Percentiles rank a stretch among this genome's conserved stretches.
Conservation (phyloP, 2,888 invertebrate species). For the Hydraecia micacea region DNA sequence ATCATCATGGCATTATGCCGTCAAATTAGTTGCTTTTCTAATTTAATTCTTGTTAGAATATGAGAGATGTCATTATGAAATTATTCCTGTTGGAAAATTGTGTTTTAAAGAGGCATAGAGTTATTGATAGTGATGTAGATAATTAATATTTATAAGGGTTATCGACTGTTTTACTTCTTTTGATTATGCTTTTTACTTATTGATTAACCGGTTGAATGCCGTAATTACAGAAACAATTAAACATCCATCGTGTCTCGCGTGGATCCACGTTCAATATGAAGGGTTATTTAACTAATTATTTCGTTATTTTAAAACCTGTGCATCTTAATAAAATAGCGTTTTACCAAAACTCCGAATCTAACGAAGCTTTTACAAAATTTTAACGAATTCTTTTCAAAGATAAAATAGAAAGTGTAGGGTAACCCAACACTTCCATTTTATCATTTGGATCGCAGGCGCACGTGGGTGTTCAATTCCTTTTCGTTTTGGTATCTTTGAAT, state of each 20-base stretch:
- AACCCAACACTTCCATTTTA: constrained; percentile 51
- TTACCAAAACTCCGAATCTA: not conserved
- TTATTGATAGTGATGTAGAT: constrained; percentile 4
- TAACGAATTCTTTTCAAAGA: constrained; percentile 31
- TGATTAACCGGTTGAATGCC: not conserved
- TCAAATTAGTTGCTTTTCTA: constrained; percentile 7
- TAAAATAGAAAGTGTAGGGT: constrained; percentile 48
- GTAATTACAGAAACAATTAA: not conserved
- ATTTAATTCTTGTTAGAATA: constrained; percentile 13
- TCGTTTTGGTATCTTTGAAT: constrained; percentile 54
- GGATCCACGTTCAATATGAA: not conserved
- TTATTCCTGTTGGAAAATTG: constrained; percentile 4
- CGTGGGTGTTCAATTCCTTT: constrained; percentile 63
- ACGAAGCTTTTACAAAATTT: constrained; percentile 17
- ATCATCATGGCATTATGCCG: constrained; percentile 1
- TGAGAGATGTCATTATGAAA: constrained; percentile 6
- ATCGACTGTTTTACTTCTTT: not conserved
- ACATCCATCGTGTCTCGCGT: not conserved
- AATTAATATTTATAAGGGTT: not conserved
- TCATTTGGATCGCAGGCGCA: constrained; percentile 57
- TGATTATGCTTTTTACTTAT: not conserved
- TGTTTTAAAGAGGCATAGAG: not conserved
- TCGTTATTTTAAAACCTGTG: not conserved
- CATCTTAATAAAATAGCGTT: not conserved
- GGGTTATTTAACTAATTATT: not conserved